Evolutionary conservation across 2,113 vertebrate species (phyloP), one percentile per base, ranked within the genome.

Genomic region (Zootoca vivipara): DNA sequence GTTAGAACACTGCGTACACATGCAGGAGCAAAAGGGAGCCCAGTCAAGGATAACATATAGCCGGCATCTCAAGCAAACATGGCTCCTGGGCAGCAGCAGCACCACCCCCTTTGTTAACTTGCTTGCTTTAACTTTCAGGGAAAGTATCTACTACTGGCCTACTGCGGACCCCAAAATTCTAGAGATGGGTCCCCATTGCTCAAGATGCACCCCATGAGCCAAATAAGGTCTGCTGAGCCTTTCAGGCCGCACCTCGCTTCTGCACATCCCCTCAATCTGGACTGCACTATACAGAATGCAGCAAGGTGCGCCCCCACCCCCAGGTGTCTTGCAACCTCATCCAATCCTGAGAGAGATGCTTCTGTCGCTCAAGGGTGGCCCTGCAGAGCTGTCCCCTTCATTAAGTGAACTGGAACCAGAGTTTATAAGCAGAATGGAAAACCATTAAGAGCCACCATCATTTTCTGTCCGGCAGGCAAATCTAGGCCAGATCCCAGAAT

Each of bases 101-200:
- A 10, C 13, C 52, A n/a, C 4, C 46, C 9, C 46, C 56, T 13
- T 35, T 22, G 26, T 16, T 3, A 38, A 8, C 64, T 26, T 46
- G 58, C 15, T 13, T 13, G 8, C 5, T 24, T 2, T 10, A 3
- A 16, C 81, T 35, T 20, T 67, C 64, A 46, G 38, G 58, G 42
- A 30, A 5, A 33, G 0, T 20, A 2, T 3, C 69, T 3, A 3
- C 24, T 22, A 26, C 6, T 15, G 2, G 1, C n/a, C 10, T n/a
- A 2, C 1, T 3, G 82, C 26, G 3, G 28, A 7, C 40, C 9
- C 8, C n/a, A 26, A 13, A n/a, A 33, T 22, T 67, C 65, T 28
- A 46, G 46, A 46, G 46, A 46, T 46, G 46, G 9, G 46, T 46
- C 46, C 46, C 46, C 46, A 46, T 20, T 10, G 20, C 56, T 64